Evolutionary conservation across 2,888 invertebrate genomes (phyloP).

Genomic region (Nezara viridula): DNA sequence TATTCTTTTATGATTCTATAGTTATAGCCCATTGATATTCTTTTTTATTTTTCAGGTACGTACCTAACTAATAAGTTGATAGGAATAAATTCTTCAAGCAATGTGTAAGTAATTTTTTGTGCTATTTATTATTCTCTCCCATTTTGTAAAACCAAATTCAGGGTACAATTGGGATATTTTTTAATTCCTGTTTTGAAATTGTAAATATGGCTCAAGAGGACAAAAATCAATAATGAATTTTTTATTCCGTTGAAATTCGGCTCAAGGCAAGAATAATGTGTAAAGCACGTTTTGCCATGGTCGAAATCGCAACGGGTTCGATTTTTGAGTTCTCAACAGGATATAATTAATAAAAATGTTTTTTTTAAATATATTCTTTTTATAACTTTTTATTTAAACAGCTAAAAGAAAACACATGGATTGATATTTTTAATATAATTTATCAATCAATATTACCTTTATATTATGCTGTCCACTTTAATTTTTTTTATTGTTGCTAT

Average conservation of each 20-base stretch:
- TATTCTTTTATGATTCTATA: background rate
- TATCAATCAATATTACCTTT: too few species aligned
- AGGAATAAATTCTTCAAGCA: background rate
- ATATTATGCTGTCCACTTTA: too few species aligned
- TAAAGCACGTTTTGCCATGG: background rate
- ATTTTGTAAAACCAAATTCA: background rate
- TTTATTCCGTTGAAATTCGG: background rate
- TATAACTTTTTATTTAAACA: too few species aligned
- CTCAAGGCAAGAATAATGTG: background rate
- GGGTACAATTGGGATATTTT: conserved; percentile 13
- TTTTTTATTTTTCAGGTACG: background rate
- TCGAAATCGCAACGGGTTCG: background rate
- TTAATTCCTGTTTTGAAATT: background rate
- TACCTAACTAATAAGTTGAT: background rate
- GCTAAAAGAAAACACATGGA: too few species aligned
- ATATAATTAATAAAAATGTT: background rate
- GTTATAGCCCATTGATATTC: background rate
- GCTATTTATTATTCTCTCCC: background rate
- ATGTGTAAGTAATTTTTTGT: background rate
- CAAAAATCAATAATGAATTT: background rate
- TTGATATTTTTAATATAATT: too few species aligned
- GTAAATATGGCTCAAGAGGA: background rate
- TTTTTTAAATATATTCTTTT: background rate
- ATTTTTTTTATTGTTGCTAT: too few species aligned
- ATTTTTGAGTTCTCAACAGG: background rate